Evolutionary conservation across 2,797 vertebrate species (phyloP).

Genomic region (Melanotaenia parkinsoni): DNA sequence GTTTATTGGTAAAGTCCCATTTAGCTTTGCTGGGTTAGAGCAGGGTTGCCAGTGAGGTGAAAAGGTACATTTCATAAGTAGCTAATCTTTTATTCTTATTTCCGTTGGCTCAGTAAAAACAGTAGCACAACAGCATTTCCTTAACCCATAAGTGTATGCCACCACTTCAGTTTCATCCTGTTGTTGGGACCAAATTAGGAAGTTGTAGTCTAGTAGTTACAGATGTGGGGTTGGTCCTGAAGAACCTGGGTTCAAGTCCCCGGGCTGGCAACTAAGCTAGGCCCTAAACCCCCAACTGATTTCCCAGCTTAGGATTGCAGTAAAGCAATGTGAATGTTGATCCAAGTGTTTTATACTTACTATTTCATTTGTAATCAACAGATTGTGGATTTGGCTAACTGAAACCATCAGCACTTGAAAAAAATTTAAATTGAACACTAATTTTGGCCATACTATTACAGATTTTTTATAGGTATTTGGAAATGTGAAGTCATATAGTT

Average conservation of each 20-base stretch:
- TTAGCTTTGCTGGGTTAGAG: not conserved
- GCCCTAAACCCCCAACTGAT: too few species aligned
- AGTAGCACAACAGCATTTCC: not conserved
- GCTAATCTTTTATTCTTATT: not conserved
- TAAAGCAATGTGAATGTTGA: constrained; percentile 38
- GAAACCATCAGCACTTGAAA: too few species aligned
- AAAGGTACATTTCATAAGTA: not conserved
- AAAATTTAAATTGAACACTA: not conserved
- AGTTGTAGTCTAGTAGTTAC: too few species aligned
- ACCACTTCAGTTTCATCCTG: constrained; percentile 1
- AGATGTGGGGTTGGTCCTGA: too few species aligned
- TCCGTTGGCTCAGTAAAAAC: not conserved
- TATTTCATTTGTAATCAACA: constrained; percentile 43
- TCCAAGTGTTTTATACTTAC: constrained; percentile 13
- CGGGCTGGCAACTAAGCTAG: too few species aligned
- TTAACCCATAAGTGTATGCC: not conserved
- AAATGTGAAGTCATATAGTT: too few species aligned
- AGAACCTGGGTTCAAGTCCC: too few species aligned
- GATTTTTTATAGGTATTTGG: too few species aligned
- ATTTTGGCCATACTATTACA: not conserved
- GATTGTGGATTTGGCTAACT: constrained; percentile 40
- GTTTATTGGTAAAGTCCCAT: not conserved
- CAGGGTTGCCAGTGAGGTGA: not conserved
- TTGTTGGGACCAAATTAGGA: constrained; percentile 9
- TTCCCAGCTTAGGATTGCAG: too few species aligned